These are phyloP conservation scores for Amphimedon queenslandica DNA, from an alignment of 37 sponge, comb jelly and placozoan genomes.

Conservation along the genomic window DNA sequence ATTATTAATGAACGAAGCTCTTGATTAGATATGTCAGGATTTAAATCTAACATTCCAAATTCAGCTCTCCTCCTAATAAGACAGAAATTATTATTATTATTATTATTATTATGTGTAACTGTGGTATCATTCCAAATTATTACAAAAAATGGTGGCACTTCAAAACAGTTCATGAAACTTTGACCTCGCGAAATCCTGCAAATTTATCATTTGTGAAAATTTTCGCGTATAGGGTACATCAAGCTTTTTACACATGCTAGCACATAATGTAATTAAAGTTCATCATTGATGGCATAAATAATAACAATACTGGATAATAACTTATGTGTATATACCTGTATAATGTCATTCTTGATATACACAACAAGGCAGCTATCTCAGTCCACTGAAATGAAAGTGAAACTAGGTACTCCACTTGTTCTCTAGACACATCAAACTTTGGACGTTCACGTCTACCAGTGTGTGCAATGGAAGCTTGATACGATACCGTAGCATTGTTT, in stretches of 20 bases:
- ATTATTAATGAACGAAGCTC: constrained; percentile 4
- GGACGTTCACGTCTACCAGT: constrained; percentile 7
- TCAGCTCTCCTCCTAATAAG: constrained; percentile 6
- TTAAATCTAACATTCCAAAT: constrained; percentile 10
- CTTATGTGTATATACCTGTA: constrained; percentile 10
- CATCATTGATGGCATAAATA: no score
- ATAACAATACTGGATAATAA: not conserved
- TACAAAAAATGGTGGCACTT: no score
- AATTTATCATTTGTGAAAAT: no score
- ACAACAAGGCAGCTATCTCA: constrained; percentile 22
- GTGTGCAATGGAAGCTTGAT: not conserved
- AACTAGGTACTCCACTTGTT: constrained; percentile 19
- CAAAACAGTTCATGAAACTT: no score
- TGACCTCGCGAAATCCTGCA: no score
- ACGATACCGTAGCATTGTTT: not conserved
- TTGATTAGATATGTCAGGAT: constrained; percentile 8
- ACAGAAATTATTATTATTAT: no score
- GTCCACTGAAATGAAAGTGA: constrained; percentile 26
- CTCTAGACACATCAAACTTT: constrained; percentile 21
- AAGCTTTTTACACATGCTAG: no score
- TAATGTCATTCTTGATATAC: constrained; percentile 19
- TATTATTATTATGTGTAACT: no score
- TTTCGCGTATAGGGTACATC: no score
- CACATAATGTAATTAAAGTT: no score
- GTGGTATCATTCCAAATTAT: no score